Conservation (phyloP, 2,888 invertebrate species). For the Drosophila prostipennis region DNA sequence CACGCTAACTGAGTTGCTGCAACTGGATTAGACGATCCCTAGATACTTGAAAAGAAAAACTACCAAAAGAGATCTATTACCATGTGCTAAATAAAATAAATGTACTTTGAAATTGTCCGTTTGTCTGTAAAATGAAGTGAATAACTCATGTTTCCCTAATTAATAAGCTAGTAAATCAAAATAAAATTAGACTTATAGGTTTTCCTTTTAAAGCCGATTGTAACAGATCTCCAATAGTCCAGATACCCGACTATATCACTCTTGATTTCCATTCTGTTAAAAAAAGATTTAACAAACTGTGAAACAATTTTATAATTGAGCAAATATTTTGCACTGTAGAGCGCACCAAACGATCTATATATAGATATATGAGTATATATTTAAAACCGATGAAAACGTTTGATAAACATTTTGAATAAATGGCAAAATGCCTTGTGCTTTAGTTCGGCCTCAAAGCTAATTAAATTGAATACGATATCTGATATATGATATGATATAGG, state of each 20-base stretch:
- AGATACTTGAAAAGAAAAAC: not conserved
- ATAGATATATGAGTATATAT: constrained; percentile 32
- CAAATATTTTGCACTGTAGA: constrained; percentile 75
- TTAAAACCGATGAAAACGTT: constrained; percentile 37
- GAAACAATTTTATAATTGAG: constrained; percentile 69
- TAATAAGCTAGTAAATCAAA: not conserved
- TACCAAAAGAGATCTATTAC: constrained; percentile 6
- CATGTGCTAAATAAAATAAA: not conserved
- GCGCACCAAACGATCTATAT: constrained; percentile 58
- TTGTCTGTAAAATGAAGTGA: not conserved
- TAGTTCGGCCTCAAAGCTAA: constrained; percentile 55
- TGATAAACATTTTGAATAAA: constrained; percentile 59
- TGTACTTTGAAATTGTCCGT: not conserved
- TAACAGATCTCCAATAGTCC: constrained; percentile 23
- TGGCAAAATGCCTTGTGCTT: constrained; percentile 56
- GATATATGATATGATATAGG: constrained; percentile 25
- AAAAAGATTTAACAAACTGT: constrained; percentile 53
- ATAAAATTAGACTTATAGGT: not conserved
- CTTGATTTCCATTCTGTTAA: constrained; percentile 16
- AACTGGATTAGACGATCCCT: constrained; percentile 7
- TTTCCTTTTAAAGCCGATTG: not conserved
- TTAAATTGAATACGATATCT: constrained; percentile 43
- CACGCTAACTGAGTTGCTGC: constrained; percentile 19
- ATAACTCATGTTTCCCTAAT: not conserved
- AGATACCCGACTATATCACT: constrained; percentile 16